Evolutionary conservation across 2,888 invertebrate genomes (phyloP).

Genomic region (Sclerodermus sp.): DNA sequence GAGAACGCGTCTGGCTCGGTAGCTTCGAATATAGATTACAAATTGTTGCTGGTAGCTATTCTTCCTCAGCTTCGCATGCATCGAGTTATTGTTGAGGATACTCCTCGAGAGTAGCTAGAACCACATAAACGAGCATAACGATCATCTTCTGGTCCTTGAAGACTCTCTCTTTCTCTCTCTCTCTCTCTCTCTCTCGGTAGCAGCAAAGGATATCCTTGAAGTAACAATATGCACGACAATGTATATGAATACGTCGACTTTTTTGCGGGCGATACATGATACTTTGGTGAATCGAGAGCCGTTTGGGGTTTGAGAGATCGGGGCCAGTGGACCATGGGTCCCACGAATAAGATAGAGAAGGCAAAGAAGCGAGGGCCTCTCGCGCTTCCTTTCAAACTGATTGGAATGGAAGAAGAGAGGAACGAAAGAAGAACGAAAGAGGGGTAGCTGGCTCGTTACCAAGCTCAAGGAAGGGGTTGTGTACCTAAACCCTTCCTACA

Average conservation of each 20-base stretch:
- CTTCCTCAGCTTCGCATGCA: too few relatives aligned
- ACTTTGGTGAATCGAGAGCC: constrained; percentile 34
- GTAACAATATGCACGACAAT: constrained; percentile 1
- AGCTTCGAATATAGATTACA: too few relatives aligned
- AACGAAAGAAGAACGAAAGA: constrained; percentile 11
- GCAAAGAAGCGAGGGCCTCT: constrained; percentile 7
- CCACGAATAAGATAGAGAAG: not conserved
- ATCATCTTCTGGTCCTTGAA: too few relatives aligned
- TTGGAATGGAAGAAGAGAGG: constrained; percentile 33
- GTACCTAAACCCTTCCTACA: constrained; percentile 27
- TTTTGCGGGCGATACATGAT: constrained; percentile 41
- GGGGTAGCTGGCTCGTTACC: constrained; percentile 29
- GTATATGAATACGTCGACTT: constrained; percentile 29
- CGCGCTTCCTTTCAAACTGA: constrained; percentile 28
- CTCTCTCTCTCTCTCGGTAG: not conserved
- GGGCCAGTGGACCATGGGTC: constrained; percentile 39
- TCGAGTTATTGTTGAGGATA: too few relatives aligned
- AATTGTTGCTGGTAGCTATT: too few relatives aligned
- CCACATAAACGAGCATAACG: too few relatives aligned
- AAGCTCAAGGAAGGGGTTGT: constrained; percentile 33
- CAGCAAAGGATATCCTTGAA: not conserved
- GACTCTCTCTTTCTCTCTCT: not conserved
- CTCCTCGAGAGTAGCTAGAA: too few relatives aligned
- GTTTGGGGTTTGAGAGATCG: constrained; percentile 20
- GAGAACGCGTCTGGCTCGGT: too few relatives aligned